Percentiles rank a stretch among this genome's conserved stretches.
Evolutionary conservation across 2,888 invertebrate species (phyloP).

Genomic region (Oscheius onirici): DNA sequence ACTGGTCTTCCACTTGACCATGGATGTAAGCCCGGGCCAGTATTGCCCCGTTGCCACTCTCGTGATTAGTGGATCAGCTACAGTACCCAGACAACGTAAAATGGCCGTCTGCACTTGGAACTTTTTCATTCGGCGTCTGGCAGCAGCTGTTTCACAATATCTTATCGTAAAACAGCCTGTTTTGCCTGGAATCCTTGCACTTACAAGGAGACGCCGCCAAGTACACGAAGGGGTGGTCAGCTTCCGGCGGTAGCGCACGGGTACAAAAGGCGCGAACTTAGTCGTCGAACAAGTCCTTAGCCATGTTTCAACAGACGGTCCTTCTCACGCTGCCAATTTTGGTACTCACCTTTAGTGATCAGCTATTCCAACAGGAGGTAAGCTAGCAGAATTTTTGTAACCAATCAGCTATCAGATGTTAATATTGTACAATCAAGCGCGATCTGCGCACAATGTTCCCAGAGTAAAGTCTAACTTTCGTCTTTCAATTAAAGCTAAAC

Average conservation of each 20-base stretch:
- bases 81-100: too few species aligned
- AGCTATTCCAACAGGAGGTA: constrained; percentile 2
- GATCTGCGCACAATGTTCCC: constrained; percentile 19
- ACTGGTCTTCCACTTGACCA: too few species aligned
- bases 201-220: constrained; percentile 1
- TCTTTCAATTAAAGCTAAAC: background rate
- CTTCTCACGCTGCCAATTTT: background rate
- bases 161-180: too few species aligned
- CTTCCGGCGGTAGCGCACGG: constrained; percentile 22
- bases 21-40: too few species aligned
- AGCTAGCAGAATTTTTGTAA: background rate
- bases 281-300: background rate
- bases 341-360: constrained; percentile 4
- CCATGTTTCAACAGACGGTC: constrained; percentile 4
- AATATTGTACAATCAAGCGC: constrained; percentile 24
- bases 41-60: too few species aligned
- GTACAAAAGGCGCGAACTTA: constrained; percentile 27
- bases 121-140: too few species aligned
- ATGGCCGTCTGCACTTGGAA: too few species aligned
- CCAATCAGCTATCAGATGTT: background rate
- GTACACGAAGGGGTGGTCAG: background rate
- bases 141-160: too few species aligned
- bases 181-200: background rate
- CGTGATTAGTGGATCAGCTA: too few species aligned
- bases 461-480: background rate